These are phyloP conservation scores for Fregata magnificens DNA, from an alignment of 2,113 vertebrate genomes.

Conservation along the genomic window DNA sequence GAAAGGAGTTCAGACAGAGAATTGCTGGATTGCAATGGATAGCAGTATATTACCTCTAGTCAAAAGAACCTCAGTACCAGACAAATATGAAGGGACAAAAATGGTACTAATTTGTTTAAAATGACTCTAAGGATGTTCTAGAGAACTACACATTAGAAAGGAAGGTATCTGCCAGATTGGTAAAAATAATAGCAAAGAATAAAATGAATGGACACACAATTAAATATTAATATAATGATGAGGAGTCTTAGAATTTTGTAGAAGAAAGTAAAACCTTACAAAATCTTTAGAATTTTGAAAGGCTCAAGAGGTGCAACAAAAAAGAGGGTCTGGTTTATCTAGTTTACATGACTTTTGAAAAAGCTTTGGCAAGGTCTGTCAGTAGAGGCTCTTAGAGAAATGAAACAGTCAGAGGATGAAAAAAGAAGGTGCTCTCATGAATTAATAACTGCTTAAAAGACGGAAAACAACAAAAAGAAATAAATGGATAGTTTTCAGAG, in stretches of 20 bases:
- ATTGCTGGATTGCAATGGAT: neutral
- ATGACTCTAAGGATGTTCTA: neutral
- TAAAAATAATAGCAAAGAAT: neutral
- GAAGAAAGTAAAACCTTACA: neutral
- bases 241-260: neutral
- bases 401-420: neutral
- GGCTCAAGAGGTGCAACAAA: neutral
- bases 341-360: neutral
- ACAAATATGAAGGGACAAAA: neutral
- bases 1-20: neutral
- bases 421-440: neutral
- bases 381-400: neutral
- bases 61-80: neutral
- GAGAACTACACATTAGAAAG: neutral
- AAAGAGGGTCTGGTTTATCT: neutral
- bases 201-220: neutral
- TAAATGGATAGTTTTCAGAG: neutral
- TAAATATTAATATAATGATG: neutral
- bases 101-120: neutral
- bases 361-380: neutral
- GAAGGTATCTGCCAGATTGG: neutral
- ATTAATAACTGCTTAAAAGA: neutral
- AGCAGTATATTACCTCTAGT: neutral
- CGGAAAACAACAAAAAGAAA: neutral
- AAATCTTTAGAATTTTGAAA: neutral